Evolutionary conservation across 92 coral and sea anemone species (phyloP).

Genomic region (Paragorgia papillata): DNA sequence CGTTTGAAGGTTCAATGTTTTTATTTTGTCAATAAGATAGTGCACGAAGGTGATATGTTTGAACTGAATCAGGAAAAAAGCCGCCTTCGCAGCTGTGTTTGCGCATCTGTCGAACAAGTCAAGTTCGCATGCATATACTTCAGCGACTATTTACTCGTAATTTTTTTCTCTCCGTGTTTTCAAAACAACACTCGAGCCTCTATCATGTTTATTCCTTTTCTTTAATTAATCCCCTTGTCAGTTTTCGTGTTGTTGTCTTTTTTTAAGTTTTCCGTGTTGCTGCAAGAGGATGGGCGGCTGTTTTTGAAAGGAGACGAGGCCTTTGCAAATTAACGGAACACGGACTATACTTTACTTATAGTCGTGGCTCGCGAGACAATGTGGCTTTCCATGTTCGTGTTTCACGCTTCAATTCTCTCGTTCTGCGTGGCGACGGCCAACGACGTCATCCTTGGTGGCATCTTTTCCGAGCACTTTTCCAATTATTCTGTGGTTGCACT

Average conservation of each 20-base stretch:
- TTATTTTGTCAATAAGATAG: background rate
- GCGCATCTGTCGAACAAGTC: background rate
- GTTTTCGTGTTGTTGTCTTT: no score
- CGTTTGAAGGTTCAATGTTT: background rate
- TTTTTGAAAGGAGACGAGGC: no score
- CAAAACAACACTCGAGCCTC: background rate
- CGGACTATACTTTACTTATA: no score
- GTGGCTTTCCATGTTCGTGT: background rate
- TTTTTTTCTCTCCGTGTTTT: background rate
- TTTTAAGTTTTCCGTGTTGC: no score
- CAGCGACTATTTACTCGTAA: background rate
- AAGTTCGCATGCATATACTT: slow-evolving; percentile 4
- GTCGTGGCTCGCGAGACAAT: background rate
- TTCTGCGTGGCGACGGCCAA: background rate
- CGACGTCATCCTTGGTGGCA: slow-evolving; percentile 16
- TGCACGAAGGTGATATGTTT: no score
- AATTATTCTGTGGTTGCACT: background rate
- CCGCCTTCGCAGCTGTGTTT: slow-evolving; percentile 25
- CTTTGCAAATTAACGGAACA: no score
- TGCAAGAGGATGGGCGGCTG: no score
- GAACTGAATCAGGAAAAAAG: background rate
- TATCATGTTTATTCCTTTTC: background rate
- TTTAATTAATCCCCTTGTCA: no score
- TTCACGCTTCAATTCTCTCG: no score
- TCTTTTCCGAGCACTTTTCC: slow-evolving; percentile 4